Evolutionary conservation across 2,888 invertebrate species (phyloP), one percentile per base, ranked within the genome.

Genomic region (Blastobasis lacticolella): DNA sequence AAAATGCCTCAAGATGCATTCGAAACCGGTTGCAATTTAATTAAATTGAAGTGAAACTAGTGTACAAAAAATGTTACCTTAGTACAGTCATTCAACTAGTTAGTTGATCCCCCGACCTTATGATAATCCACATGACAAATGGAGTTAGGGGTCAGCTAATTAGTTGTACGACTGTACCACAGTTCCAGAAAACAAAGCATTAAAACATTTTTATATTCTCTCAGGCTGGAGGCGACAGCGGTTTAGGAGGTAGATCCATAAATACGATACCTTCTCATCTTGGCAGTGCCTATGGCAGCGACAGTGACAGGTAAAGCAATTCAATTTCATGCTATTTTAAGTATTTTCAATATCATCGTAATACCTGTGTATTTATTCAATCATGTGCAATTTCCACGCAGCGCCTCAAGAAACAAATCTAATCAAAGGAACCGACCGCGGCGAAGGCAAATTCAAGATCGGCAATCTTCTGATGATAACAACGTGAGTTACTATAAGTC

Each of bases 271-370:
- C 81, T 0, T 69, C 84, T 7, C 81, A 77, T 49, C 57, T 81
- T 46, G 75, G 73, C 48, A 84, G 81, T 58, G 70, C 73, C 40
- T 87, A 84, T 50, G 82, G 75, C 47, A 86, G 87, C 59, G 87
- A 86, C 50, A 87, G 83, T 46, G 87, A 88, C 60, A 85, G 78
- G 85, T 84, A 64, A n/a, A n/a, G n/a, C n/a, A n/a, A n/a, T 58
- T 50, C 49, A 47, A n/a, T 44, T n/a, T 6, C n/a, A 3, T 10
- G n/a, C 1, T 10, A 10, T 8, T 5, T 44, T 5, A 44, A 2
- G 10, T 44, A 44, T 10, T 7, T 44, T n/a, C 6, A n/a, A 37
- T 37, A 9, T 36, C 5, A 41, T 9, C 23, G 36, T 40, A 41
- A 38, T 48, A 10, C 40, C 10, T 10, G 10, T 47, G 1, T 47